Base-by-base conservation (phyloP, 2,888 invertebrate genomes). In the Platerodrilus igneus region DNA sequence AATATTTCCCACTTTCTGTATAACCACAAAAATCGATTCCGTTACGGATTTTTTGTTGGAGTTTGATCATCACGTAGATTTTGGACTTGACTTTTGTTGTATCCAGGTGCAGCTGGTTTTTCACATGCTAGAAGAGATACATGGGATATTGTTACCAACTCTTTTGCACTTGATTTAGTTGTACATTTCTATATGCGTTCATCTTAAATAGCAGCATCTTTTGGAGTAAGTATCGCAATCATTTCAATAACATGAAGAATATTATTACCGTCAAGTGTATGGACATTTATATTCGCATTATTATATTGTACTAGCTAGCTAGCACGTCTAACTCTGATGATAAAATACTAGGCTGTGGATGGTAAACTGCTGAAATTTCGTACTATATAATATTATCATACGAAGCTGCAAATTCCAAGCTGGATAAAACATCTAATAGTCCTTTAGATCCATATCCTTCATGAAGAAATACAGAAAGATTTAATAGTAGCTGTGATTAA, bases 401-500 rank as follows among this genome's bases (percentile, higher is more conserved):
- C 11, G 54, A 52, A 22, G 52, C 47, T 28, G 45, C 45, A 13
- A 54, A 44, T 37, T 46, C 51, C 25, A 54, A 50, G 41, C 32
- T 18, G 17, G 48, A 50, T 18, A 51, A 48, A 34, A 53, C 35
- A 26, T 48, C 22, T 39, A 51, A 35, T 26, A 52, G 20, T 29
- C 47, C 41, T 45, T 47, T 53, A n/a, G 52, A 53, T 6, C 40
- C 51, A 46, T 34, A 53, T 26, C 32, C 16, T 16, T 17, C 15
- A 16, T 32, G 22, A 16, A 32, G 22, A 3, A 22, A 22, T 22
- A 32, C 37, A 21, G 49, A 35, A 7, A 52, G 42, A 81, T 55
- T 73, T 73, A 11, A 63, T 72, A 28, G 48, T 44, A 58, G 42
- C 36, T 41, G 45, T 20, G 56, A 57, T 23, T 45, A 47, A 27